A percentile compares a stretch with the other conserved stretches of the same genome.
Conservation (phyloP, 30 jellyfish, hydroid and myxozoan species). For the Haliclystus octoradiatus region DNA sequence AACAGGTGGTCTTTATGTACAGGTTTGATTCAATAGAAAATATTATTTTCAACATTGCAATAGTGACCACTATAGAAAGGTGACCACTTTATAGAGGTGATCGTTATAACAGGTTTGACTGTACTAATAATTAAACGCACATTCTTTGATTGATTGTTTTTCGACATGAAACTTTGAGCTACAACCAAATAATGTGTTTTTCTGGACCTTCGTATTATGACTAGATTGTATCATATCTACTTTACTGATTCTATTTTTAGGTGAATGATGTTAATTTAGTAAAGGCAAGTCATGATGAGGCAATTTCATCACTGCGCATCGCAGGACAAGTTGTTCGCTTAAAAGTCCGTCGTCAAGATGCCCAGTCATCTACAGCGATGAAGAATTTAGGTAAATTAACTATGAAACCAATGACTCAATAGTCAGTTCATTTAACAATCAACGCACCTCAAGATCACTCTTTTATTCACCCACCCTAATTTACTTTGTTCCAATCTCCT, state of each 20-base stretch:
- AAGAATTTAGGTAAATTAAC: not conserved
- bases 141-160: not conserved
- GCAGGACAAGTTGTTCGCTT: slow-evolving; percentile 43
- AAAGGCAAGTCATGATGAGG: slow-evolving; percentile 73
- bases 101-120: too few species aligned
- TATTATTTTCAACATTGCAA: too few species aligned
- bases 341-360: slow-evolving; percentile 38
- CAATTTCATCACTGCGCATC: slow-evolving; percentile 47
- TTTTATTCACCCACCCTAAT: too few species aligned
- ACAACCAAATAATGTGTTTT: not conserved
- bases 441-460: too few species aligned
- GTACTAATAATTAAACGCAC: too few species aligned
- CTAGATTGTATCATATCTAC: not conserved
- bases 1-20: too few species aligned
- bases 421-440: too few species aligned
- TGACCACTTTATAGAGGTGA: too few species aligned
- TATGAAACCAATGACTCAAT: too few species aligned
- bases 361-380: slow-evolving; percentile 7
- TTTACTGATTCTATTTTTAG: slow-evolving; percentile 4
- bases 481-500: too few species aligned
- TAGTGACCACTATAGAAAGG: too few species aligned
- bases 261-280: slow-evolving; percentile 50
- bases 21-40: too few species aligned
- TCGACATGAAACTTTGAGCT: not conserved
- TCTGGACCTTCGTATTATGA: not conserved